Base-by-base conservation (phyloP, 2,113 vertebrate species). In the Syngnathoides biaculeatus region DNA sequence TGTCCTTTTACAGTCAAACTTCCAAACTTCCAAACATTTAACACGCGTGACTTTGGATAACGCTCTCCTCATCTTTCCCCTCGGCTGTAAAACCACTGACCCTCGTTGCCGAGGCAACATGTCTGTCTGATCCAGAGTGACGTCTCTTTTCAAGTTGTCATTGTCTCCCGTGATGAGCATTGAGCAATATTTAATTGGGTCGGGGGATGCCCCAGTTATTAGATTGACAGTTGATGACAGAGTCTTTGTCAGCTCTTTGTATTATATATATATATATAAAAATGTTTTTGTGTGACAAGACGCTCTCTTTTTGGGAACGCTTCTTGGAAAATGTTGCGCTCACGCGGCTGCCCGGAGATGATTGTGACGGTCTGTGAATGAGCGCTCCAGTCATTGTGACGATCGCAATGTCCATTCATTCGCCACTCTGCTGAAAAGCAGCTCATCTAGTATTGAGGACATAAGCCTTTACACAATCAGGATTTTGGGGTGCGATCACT, bases 111-210 rank as follows among this genome's bases (percentile, higher is more conserved):
- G 67, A 52, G 72, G 79, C 73, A 81, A 82, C 82, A 56, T 24
- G 61, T 84, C 78, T 73, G 73, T 79, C 78, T 86, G 82, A 90
- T 89, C 57, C 83, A 79, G 70, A 83, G 68, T 85, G 88, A 89
- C 88, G 79, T 72, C 76, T 84, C 84, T 74, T 83, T 84, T 82
- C 75, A 79, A 62, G 76, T 61, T 83, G 79, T 77, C 82, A 81
- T 85, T 85, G 83, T 86, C 77, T 86, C 78, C 65, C 38, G 60
- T 82, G 77, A 79, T 71, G 71, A 79, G 79, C 63, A 66, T 69
- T 11, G 64, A 79, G 81, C 66, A 3, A 64, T 53, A 43, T 72
- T 84, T 80, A 88, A 90, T 86, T 79, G 78, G 82, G 61, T 62
- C 30, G 66, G 79, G 72, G 67, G 69, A 83, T 71, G 84, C 81